Evolutionary conservation across 2,113 vertebrate species (phyloP).

Genomic region (Lethenteron camtschaticum): DNA sequence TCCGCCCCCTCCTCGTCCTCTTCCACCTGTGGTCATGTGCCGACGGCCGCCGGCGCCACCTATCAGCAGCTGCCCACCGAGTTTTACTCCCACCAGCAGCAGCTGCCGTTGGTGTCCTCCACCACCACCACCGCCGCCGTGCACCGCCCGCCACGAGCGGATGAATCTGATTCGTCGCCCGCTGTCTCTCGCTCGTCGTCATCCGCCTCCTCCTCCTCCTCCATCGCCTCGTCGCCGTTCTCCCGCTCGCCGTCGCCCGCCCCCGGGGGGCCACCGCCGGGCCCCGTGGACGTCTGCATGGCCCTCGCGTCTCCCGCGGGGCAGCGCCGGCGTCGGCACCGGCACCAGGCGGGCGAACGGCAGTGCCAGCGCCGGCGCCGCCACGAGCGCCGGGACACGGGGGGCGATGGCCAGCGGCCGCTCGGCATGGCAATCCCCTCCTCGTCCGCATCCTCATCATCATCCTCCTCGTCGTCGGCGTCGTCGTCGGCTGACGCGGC

Average conservation of each 20-base stretch:
- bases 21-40: too few species aligned
- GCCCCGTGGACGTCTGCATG: conserved; percentile 21
- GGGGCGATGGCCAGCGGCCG: conserved; percentile 13
- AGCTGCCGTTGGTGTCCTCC: too few species aligned
- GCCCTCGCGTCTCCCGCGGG: conserved; percentile 27
- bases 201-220: conserved; percentile 2
- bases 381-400: conserved; percentile 8
- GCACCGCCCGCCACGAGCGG: too few species aligned
- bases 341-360: conserved; percentile 3
- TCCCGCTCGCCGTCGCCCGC: conserved; percentile 16
- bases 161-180: conserved; percentile 8
- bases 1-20: too few species aligned
- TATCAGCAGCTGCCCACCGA: too few species aligned
- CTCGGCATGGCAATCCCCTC: not conserved
- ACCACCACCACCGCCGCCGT: too few species aligned
- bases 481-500: conserved; percentile 8
- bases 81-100: too few species aligned
- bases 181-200: not conserved
- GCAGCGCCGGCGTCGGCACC: conserved; percentile 20
- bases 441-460: not conserved
- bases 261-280: conserved; percentile 21
- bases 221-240: conserved; percentile 10
- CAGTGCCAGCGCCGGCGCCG: too few species aligned
- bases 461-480: conserved; percentile 6
- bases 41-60: too few species aligned